Percentiles rank a stretch among this genome's conserved stretches.
Evolutionary conservation across 1,140 invertebrate genomes (phyloP).

Genomic region (Drosophila takahashii): DNA sequence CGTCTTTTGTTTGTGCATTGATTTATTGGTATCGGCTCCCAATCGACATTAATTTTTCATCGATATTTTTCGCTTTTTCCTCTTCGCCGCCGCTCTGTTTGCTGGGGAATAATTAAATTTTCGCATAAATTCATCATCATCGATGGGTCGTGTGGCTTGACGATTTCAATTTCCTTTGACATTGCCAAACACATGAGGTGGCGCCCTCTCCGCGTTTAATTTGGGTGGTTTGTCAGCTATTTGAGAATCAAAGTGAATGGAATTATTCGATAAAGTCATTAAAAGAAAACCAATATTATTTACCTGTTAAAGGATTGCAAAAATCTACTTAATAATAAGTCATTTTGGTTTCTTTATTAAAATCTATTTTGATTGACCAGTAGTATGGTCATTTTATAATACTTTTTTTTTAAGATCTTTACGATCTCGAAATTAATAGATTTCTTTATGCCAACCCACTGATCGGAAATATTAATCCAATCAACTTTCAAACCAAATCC

Average conservation of each 20-base stretch:
- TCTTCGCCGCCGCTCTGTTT: conserved; percentile 51
- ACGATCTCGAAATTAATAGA: too few species aligned
- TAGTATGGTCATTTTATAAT: too few species aligned
- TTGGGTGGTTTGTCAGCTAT: conserved; percentile 10
- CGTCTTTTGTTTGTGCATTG: conserved; percentile 65
- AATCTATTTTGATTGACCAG: too few species aligned
- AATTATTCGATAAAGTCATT: conserved; percentile 11
- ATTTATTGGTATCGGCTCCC: conserved; percentile 76
- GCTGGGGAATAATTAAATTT: conserved; percentile 78
- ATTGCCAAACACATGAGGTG: conserved; percentile 26
- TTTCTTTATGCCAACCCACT: neutral
- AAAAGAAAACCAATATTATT: neutral
- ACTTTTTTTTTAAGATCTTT: too few species aligned
- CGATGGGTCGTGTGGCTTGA: conserved; percentile 50
- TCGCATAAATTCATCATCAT: conserved; percentile 80
- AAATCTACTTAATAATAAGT: too few species aligned
- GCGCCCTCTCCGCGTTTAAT: conserved; percentile 3
- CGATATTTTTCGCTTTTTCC: conserved; percentile 56
- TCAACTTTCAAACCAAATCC: conserved; percentile 16
- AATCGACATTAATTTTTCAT: conserved; percentile 79
- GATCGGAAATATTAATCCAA: conserved; percentile 1
- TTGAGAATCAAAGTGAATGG: conserved; percentile 7
- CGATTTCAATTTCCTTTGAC: conserved; percentile 79
- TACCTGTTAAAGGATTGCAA: neutral
- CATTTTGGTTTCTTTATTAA: too few species aligned